Percentiles rank a stretch among this genome's conserved stretches.
Evolutionary conservation across 2,888 invertebrate genomes (phyloP).

Genomic region (Aleiodes leptofemur): DNA sequence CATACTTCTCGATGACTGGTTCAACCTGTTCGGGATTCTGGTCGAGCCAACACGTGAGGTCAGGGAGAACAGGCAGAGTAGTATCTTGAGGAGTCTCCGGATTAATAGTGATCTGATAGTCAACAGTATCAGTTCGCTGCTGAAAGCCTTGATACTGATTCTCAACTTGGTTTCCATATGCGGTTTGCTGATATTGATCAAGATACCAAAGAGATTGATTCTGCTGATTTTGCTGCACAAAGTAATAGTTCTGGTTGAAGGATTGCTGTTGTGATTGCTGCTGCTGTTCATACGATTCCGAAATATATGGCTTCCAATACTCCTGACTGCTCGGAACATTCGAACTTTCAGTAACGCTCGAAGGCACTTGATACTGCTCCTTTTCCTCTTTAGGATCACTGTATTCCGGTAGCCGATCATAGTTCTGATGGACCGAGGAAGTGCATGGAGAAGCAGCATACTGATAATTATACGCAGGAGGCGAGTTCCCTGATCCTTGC

Average conservation of each 20-base stretch:
- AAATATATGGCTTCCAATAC: constrained; percentile 26
- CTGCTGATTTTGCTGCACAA: not conserved
- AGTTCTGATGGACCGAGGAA: constrained; percentile 40
- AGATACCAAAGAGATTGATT: not conserved
- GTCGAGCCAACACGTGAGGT: constrained; percentile 47
- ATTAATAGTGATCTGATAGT: not conserved
- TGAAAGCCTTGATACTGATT: constrained; percentile 1
- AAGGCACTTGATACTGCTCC: constrained; percentile 15
- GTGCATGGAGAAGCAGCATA: constrained; percentile 11
- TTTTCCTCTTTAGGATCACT: constrained; percentile 1
- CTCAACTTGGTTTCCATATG: not conserved
- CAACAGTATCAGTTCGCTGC: not conserved
- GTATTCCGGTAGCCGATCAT: constrained; percentile 32
- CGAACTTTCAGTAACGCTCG: not conserved
- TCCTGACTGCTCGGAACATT: constrained; percentile 1
- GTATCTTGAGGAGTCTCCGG: constrained; percentile 24
- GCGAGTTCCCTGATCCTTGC: constrained; percentile 25
- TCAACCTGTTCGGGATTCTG: constrained; percentile 39
- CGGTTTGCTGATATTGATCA: constrained; percentile 33
- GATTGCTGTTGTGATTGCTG: constrained; percentile 21
- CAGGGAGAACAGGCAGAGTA: constrained; percentile 42
- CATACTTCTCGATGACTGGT: constrained; percentile 26
- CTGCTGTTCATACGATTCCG: not conserved
- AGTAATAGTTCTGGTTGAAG: constrained; percentile 30
- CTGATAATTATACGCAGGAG: constrained; percentile 21